A percentile compares a stretch with the other conserved stretches of the same genome.
Conservation (phyloP, 2,113 vertebrate species). For the Cygnus buccinator region DNA sequence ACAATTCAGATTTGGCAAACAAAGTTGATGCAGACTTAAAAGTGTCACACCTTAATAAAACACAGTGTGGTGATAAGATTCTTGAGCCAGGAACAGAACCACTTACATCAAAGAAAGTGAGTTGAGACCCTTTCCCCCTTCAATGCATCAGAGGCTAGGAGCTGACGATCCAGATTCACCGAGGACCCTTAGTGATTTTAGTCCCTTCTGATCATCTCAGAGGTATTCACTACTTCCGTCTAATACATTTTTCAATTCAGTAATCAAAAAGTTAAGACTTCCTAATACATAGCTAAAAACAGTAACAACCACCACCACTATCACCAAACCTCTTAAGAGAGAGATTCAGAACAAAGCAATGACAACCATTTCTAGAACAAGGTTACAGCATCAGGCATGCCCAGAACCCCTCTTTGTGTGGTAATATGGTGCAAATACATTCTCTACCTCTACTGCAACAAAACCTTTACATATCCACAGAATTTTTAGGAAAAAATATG, state of each 20-base stretch:
- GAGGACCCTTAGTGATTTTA: not conserved
- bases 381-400: not conserved
- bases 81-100: not conserved
- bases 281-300: not conserved
- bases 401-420: not conserved
- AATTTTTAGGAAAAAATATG: not conserved
- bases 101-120: not conserved
- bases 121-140: not conserved
- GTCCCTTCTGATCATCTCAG: not conserved
- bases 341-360: not conserved
- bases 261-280: not conserved
- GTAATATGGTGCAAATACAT: not conserved
- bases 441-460: not conserved
- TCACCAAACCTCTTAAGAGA: not conserved
- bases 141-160: not conserved
- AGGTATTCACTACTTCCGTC: not conserved
- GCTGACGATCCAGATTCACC: not conserved
- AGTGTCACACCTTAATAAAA: not conserved
- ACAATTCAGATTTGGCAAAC: not conserved
- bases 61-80: not conserved
- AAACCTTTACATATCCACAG: not conserved
- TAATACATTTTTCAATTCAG: too few species aligned
- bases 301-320: not conserved
- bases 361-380: not conserved
- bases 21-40: not conserved